Evolutionary conservation across 2,797 vertebrate genomes (phyloP).

Genomic region (Meda fulgida): DNA sequence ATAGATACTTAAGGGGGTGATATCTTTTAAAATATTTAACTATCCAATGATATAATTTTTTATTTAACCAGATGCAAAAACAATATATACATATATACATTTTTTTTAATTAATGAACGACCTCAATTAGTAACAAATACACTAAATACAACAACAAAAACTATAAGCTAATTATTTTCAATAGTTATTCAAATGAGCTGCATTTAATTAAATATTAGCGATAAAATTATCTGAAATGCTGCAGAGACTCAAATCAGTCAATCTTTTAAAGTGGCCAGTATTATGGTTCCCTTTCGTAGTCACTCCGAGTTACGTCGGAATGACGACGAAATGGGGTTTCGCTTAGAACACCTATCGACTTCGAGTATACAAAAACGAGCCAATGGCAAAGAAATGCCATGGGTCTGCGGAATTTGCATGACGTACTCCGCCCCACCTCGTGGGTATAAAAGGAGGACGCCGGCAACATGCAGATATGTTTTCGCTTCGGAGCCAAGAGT

Average conservation of each 20-base stretch:
- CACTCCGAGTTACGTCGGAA: no score
- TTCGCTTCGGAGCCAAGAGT: no score
- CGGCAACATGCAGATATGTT: no score
- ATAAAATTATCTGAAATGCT: neutral
- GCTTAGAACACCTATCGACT: no score
- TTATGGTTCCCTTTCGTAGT: no score
- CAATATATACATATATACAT: neutral
- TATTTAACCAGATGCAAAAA: neutral
- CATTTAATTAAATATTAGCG: neutral
- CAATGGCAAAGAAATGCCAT: no score
- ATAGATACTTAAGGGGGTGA: neutral
- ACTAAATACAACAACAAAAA: neutral
- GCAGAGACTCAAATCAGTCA: neutral
- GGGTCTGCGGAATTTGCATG: no score
- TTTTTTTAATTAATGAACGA: neutral
- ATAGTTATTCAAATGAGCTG: neutral
- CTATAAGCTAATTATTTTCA: neutral
- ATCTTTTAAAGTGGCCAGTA: neutral
- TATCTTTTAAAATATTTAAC: neutral
- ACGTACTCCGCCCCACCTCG: no score
- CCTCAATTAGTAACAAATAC: neutral
- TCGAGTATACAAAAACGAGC: no score
- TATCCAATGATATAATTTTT: neutral
- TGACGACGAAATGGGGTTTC: no score
- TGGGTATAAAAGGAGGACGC: no score